phyloP scores from a whole-genome alignment of 2,113 vertebrate species.

The Silurus meridionalis region DNA sequence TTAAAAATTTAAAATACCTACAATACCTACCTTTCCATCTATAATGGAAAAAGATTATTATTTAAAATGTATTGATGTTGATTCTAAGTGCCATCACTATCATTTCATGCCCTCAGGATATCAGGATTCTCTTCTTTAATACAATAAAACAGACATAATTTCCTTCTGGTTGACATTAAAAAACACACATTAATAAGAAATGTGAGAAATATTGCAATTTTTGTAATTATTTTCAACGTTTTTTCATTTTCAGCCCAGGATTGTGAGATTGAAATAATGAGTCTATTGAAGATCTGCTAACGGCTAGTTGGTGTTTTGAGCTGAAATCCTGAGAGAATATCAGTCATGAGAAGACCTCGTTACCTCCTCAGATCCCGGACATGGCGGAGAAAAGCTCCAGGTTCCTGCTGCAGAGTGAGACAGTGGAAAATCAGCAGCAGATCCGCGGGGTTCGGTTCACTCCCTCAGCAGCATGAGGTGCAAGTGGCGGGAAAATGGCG shows the following conservation, averaged over 20 bases:
- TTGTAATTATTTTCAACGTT: no score
- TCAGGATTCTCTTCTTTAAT: background rate
- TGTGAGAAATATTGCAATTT: background rate
- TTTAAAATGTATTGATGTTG: background rate
- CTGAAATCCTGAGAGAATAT: background rate
- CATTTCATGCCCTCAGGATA: background rate
- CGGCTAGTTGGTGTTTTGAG: background rate
- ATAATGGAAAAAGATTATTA: background rate
- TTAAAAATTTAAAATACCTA: no score
- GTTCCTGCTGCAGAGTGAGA: no score
- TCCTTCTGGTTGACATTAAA: background rate
- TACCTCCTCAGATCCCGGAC: background rate
- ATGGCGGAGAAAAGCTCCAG: background rate
- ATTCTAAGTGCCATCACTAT: background rate
- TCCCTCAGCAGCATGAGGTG: background rate
- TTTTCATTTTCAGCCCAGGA: background rate
- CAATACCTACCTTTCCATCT: no score
- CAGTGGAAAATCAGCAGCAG: no score
- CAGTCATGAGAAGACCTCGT: background rate
- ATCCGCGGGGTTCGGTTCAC: background rate
- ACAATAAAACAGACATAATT: background rate
- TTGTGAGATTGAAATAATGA: background rate
- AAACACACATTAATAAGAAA: background rate
- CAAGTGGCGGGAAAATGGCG: constrained; percentile 19
- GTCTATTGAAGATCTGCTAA: background rate